Percentiles rank a stretch among this genome's conserved stretches.
Conservation (phyloP, 2,888 invertebrate species). For the Tipula helvola region DNA sequence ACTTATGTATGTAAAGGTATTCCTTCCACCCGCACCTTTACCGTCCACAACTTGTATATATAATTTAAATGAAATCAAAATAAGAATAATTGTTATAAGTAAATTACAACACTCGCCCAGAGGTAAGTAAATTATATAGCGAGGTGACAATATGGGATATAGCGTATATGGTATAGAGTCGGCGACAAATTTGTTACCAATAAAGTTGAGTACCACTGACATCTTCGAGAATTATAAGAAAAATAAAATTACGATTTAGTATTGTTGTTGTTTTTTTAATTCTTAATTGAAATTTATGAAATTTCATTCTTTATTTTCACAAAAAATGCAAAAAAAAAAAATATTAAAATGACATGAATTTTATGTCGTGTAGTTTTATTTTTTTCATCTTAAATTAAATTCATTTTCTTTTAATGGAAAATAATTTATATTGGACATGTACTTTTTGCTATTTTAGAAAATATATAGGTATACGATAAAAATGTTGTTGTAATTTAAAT, state of each 20-base stretch:
- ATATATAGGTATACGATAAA: neutral
- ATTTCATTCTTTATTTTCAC: neutral
- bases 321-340: neutral
- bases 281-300: conserved; percentile 4
- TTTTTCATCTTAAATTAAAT: conserved; percentile 1
- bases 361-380: neutral
- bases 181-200: neutral
- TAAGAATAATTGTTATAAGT: conserved; percentile 4
- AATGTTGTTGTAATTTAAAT: neutral
- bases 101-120: neutral
- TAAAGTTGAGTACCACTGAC: neutral
- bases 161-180: neutral
- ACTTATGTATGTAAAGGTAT: neutral
- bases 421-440: conserved; percentile 4
- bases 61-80: neutral
- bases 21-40: neutral
- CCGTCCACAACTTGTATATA: neutral
- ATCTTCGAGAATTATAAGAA: neutral
- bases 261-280: neutral
- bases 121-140: neutral
- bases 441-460: neutral
- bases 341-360: neutral
- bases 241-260: neutral
- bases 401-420: neutral
- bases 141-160: neutral